Base-by-base conservation (phyloP, 1,140 invertebrate species). In the Pseudomyrmex sp. region DNA sequence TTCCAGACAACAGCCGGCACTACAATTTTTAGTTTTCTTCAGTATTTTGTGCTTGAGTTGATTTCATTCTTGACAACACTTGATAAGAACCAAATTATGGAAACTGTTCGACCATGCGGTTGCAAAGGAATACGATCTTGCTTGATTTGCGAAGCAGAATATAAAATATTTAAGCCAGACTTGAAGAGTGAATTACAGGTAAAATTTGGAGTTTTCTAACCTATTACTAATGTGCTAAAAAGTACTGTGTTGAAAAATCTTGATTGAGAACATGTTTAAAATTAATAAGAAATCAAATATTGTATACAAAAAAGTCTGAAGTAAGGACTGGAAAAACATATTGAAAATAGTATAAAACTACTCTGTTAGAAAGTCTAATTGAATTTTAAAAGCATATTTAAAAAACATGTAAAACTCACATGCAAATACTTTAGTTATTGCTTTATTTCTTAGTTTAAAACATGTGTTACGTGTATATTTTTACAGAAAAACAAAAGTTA, bases 51-150 rank as follows among this genome's bases (percentile, higher is more conserved):
- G 10, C 8, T 59, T 20, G n/a, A 62, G 35, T 35, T 35, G 35
- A 35, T 35, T 0, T 35, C 35, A 35, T 35, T 7, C 35, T 7
- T 35, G 35, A 35, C 35, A 35, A 35, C 5, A 35, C 5, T 35
- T 35, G 35, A 7, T 35, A 35, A 35, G 5, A 35, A 7, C 1
- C 5, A 35, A 63, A 65, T 15, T 35, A 97, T 97, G 96, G 96
- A 97, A 90, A 96, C 96, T 83, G 95, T 96, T 54, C 93, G 97
- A 69, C 95, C 96, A 0, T 99, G 98, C 95, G 98, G 98, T 23
- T 99, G 98, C 92, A 99, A 99, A 95, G 98, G 98, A 12, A 97
- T 97, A 85, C 95, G 98, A 85, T 97, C 97, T 12, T 99, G 98
- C 94, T 95, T 98, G 48, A 92, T 97, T 84, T 99, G 98, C 94